Conservation (phyloP, 2,797 vertebrate genomes). For the Monodelphis domestica region DNA sequence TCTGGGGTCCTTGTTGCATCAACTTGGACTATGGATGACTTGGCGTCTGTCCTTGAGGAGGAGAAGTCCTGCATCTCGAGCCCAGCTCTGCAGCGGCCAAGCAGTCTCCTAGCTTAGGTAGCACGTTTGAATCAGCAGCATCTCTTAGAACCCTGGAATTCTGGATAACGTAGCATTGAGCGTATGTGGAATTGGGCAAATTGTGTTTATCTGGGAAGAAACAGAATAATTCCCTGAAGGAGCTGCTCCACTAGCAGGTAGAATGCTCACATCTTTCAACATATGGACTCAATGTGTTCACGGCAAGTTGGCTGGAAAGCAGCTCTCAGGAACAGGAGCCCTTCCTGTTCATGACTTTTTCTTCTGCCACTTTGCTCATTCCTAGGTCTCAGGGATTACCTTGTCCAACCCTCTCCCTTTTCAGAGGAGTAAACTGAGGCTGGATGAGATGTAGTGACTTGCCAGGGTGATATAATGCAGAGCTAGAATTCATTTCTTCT, state of each 20-base stretch:
- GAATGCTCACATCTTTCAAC: background rate
- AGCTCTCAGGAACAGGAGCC: background rate
- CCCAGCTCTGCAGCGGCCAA: background rate
- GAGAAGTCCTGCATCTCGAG: background rate
- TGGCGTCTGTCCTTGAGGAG: background rate
- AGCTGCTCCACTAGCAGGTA: background rate
- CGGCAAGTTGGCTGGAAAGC: background rate
- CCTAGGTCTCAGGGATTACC: background rate
- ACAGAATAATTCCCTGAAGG: background rate
- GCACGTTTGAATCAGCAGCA: background rate
- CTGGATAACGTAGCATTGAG: background rate
- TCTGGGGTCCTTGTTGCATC: too few relatives aligned
- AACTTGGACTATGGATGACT: too few relatives aligned
- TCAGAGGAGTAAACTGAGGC: background rate
- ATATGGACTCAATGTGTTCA: background rate
- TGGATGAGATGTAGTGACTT: background rate
- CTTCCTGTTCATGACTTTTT: background rate
- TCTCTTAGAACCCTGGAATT: background rate
- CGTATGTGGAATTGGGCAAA: background rate
- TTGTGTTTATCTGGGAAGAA: background rate
- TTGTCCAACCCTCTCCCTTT: background rate
- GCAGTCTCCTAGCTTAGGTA: background rate
- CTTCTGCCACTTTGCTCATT: background rate
- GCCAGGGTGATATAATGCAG: background rate
- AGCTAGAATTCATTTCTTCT: background rate